Base-by-base conservation (phyloP, 1,140 invertebrate genomes). In the Monochamus saltuarius region DNA sequence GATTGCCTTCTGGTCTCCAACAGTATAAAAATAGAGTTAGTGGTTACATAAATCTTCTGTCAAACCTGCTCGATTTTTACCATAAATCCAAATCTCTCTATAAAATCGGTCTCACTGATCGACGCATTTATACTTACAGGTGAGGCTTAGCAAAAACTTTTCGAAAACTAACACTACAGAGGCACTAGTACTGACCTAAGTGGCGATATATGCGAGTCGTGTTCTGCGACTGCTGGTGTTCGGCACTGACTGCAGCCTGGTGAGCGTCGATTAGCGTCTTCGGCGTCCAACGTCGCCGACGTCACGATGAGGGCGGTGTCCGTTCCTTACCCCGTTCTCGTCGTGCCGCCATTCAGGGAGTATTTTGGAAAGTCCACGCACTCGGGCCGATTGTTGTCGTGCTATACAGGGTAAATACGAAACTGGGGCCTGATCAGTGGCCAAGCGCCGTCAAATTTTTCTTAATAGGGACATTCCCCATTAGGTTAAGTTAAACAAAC, bases 161-260 rank as follows among this genome's bases (percentile, higher is more conserved):
- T 29, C 22, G 22, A 29, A 29, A 29, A 29, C 22, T 29, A 6
- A 29, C 22, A 29, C 22, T 29, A 29, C 2, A 29, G 22, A 29
- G 22, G 22, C 22, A 29, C 22, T 16, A 11, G 56, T 72, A 73
- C 71, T 71, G 61, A 73, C 71, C 71, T 69, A 73, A 70, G 69
- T 71, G 65, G 66, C 58, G 62, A 58, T 60, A 62, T 60, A 71
- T 29, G 53, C 66, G 71, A 73, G 71, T 73, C 71, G 71, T 64
- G 62, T 63, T 67, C 66, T 63, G 65, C 71, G 71, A 73, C 69
- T 73, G 67, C 39, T 59, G 66, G 53, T 67, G 67, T 68, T 66
- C 69, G 71, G 68, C 60, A 73, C 71, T 71, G 66, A 73, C 65
- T 70, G 69, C 63, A 63, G 59, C 60, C 61, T 58, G 66, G 52